These are phyloP conservation scores for Tolypeutes matacus DNA, from an alignment of 2,797 vertebrate genomes.

Conservation along the genomic window DNA sequence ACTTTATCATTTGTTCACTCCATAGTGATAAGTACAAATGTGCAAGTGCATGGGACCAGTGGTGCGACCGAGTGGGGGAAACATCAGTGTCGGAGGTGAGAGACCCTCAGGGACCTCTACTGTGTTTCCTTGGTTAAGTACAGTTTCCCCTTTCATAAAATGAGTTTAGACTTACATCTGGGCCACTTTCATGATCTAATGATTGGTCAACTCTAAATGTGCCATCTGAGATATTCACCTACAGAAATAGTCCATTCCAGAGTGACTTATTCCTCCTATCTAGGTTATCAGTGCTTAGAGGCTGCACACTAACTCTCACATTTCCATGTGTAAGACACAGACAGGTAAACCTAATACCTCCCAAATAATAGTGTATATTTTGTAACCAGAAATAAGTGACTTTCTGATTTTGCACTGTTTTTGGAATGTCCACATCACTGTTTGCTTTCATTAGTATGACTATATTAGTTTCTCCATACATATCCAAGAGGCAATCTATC, in stretches of 20 bases:
- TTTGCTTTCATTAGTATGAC: neutral
- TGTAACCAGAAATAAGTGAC: neutral
- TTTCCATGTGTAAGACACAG: neutral
- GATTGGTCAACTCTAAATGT: constrained; percentile 26
- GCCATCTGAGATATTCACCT: neutral
- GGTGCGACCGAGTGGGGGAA: neutral
- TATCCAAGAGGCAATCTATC: neutral
- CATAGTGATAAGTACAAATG: neutral
- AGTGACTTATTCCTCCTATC: neutral
- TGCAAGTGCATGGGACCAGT: neutral
- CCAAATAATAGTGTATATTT: neutral
- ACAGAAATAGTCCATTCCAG: neutral
- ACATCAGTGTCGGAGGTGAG: neutral
- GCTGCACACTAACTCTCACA: neutral
- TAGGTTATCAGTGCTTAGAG: neutral
- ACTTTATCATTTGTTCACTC: neutral
- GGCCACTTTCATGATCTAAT: neutral
- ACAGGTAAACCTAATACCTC: neutral
- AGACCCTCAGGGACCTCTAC: neutral
- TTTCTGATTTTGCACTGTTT: neutral
- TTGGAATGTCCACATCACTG: neutral
- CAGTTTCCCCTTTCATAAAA: neutral
- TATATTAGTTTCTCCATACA: neutral
- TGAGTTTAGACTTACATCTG: neutral
- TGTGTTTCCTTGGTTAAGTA: neutral